These are phyloP conservation scores for Danaus plexippus DNA, from an alignment of 1,140 invertebrate genomes.

Conservation along the genomic window DNA sequence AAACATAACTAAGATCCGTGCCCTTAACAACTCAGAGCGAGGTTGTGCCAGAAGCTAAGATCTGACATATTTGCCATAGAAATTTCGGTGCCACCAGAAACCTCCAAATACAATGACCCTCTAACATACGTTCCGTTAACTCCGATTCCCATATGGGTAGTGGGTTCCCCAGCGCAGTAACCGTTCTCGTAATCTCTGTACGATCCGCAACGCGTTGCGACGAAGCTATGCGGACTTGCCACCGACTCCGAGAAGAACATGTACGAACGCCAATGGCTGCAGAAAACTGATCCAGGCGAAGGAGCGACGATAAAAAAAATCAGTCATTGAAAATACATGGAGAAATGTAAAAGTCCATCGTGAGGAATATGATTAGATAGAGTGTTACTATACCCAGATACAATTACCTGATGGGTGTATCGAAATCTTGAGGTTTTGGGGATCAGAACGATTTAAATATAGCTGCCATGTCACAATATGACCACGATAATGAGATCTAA, in stretches of 20 bases:
- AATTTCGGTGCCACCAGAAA: not conserved
- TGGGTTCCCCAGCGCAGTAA: slow-evolving; percentile 20
- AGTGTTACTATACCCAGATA: too few species aligned
- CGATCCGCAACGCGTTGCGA: slow-evolving; percentile 52
- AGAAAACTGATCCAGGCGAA: slow-evolving; percentile 70
- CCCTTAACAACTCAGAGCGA: too few species aligned
- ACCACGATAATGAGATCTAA: too few species aligned
- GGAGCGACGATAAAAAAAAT: not conserved
- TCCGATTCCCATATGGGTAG: slow-evolving; percentile 53
- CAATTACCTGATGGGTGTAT: too few species aligned
- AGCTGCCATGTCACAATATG: too few species aligned
- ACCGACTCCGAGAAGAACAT: slow-evolving; percentile 81
- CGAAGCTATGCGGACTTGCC: slow-evolving; percentile 74
- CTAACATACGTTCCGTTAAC: slow-evolving; percentile 42
- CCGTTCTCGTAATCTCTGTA: slow-evolving; percentile 41
- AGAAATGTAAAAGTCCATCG: too few species aligned
- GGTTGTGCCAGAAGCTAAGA: not conserved
- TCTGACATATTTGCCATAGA: slow-evolving; percentile 12
- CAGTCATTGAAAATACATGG: not conserved
- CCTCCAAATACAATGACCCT: not conserved
- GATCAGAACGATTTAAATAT: too few species aligned
- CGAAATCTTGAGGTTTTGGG: too few species aligned
- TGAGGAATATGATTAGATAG: too few species aligned
- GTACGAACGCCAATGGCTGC: slow-evolving; percentile 83
- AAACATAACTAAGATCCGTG: too few species aligned